Evolutionary conservation across 2,888 invertebrate genomes (phyloP), one percentile per base, ranked within the genome.

Genomic region (Entomobrya proxima): DNA sequence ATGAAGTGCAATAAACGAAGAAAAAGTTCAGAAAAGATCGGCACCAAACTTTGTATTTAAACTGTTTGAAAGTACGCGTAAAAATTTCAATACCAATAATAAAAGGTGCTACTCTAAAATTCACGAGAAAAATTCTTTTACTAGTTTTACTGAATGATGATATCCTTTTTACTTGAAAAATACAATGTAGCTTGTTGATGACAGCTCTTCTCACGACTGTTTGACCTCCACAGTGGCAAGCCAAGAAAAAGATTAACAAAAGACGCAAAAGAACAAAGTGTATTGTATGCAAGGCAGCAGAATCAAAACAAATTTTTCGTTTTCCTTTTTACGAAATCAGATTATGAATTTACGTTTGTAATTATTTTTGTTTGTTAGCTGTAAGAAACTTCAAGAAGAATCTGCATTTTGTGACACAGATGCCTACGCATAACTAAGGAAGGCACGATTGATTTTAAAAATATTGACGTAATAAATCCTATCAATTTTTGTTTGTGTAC

Each of bases 201-300:
- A 85, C 85, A 85, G 85, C 69, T 58, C 77, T 78, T 69, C 78
- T 85, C 85, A 85, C 85, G 85, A 85, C 77, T 82, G 55, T 64
- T 85, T 78, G 78, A 85, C 85, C 85, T 85, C 78, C 78, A 55
- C 77, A 85, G 67, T 37, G 37, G 75, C 75, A 52, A 35, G 72
- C 67, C 67, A 67, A 40, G 40, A 35, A 35, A 58, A 35, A 15
- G 35, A 32, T 40, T 4, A 44, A 40, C 18, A 40, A 67, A 35
- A 40, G 15, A 37, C 40, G 9, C 11, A n/a, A n/a, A n/a, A n/a
- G n/a, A n/a, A n/a, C n/a, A n/a, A n/a, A n/a, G n/a, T n/a, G n/a
- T n/a, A n/a, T n/a, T n/a, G n/a, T n/a, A n/a, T n/a, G n/a, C n/a
- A n/a, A 21, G 1, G 37, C 15, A 67, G 21, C 67, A 40, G 32